Evolutionary conservation across 23 tunicate genomes (phyloP).

Genomic region (Ascidia mentula): DNA sequence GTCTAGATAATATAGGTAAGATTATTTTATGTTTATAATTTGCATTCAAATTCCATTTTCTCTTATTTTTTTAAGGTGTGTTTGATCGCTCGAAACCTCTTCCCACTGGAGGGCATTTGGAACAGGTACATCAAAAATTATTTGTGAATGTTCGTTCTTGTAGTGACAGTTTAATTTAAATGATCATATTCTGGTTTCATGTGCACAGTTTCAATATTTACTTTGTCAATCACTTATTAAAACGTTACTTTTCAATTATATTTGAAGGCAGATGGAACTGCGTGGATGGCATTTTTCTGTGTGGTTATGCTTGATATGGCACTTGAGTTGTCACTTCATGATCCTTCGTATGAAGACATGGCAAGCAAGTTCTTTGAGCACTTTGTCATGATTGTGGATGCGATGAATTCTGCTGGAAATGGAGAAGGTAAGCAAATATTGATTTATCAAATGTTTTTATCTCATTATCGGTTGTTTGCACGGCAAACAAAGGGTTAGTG

Average conservation of each 20-base stretch:
- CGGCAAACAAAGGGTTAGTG: no score
- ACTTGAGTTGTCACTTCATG: constrained; percentile 70
- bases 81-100: constrained; percentile 92
- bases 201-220: not conserved
- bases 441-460: no score
- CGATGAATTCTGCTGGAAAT: constrained; percentile 90
- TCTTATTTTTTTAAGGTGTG: constrained; percentile 45
- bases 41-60: not conserved
- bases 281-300: constrained; percentile 98
- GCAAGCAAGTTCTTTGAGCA: constrained; percentile 98
- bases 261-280: constrained; percentile 90
- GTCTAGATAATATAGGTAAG: constrained; percentile 90
- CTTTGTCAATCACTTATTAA: not conserved
- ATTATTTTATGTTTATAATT: not conserved
- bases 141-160: not conserved
- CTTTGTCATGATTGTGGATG: constrained; percentile 87
- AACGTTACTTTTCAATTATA: not conserved
- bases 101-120: constrained; percentile 82
- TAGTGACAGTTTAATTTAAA: not conserved
- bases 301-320: constrained; percentile 88
- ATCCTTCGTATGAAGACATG: constrained; percentile 87
- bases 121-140: constrained; percentile 48
- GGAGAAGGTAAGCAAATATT: constrained; percentile 52
- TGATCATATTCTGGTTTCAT: not conserved
- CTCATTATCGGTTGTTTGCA: no score